A percentile compares a stretch with the other conserved stretches of the same genome.
phyloP scores from a whole-genome alignment of 2,113 vertebrate species.

The Pseudolaguvia tuberculata region DNA sequence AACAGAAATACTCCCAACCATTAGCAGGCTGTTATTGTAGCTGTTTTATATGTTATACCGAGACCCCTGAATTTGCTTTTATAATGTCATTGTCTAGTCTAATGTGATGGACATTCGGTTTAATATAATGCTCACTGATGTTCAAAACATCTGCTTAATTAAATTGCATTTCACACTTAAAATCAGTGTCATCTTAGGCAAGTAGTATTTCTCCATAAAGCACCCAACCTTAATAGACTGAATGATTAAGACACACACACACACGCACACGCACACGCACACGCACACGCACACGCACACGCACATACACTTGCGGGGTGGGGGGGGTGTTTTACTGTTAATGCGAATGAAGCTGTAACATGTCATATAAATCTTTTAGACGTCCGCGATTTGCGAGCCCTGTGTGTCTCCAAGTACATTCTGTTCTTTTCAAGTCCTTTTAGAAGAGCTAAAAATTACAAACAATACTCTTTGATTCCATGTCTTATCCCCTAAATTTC shows the following conservation, averaged over 20 bases:
- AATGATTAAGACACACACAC: conserved; percentile 16
- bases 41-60: too few relatives aligned
- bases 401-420: conserved; percentile 12
- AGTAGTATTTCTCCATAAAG: conserved; percentile 12
- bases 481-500: conserved; percentile 11
- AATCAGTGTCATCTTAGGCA: conserved; percentile 21
- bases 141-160: conserved; percentile 39
- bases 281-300: conserved; percentile 16
- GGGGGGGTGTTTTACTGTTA: conserved; percentile 27
- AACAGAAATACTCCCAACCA: too few relatives aligned
- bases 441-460: conserved; percentile 27
- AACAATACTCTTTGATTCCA: conserved; percentile 27
- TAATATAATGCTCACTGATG: neutral
- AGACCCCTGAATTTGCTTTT: too few relatives aligned
- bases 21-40: too few relatives aligned
- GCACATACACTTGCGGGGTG: too few relatives aligned
- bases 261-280: conserved; percentile 16
- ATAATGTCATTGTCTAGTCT: neutral
- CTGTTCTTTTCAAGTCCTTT: conserved; percentile 26
- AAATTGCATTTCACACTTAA: conserved; percentile 27
- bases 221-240: conserved; percentile 6
- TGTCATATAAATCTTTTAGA: conserved; percentile 42
- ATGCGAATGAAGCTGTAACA: conserved; percentile 39
- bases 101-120: neutral
- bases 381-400: conserved; percentile 24